phyloP scores from a whole-genome alignment of 2,113 vertebrate genomes.

The Dipodomys ordii region DNA sequence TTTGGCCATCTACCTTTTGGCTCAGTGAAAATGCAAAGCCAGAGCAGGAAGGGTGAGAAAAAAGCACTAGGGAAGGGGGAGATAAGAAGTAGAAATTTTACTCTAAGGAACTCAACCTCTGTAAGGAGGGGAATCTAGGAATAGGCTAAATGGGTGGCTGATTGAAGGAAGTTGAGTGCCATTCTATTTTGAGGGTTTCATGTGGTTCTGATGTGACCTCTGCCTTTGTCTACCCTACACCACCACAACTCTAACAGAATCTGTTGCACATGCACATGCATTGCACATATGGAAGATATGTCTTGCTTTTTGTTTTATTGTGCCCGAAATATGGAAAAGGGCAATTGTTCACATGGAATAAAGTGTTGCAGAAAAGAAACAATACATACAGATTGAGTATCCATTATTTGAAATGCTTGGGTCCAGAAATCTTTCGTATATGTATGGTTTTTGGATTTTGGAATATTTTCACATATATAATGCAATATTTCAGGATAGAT shows the following conservation, averaged over 20 bases:
- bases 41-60: fast-evolving
- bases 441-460: too few species aligned
- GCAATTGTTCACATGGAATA: neutral
- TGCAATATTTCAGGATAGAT: neutral
- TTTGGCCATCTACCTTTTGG: neutral
- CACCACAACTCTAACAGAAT: neutral
- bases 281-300: neutral
- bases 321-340: neutral
- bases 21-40: neutral
- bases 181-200: neutral
- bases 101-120: neutral
- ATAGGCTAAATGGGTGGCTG: neutral
- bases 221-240: neutral
- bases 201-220: fast-evolving
- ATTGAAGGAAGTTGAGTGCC: neutral
- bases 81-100: neutral
- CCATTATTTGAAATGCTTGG: too few species aligned
- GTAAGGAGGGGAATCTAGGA: neutral
- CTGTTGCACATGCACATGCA: too few species aligned
- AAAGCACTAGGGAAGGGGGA: neutral
- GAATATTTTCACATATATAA: neutral
- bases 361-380: neutral
- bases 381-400: too few species aligned
- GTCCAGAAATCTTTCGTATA: too few species aligned
- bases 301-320: neutral